These are phyloP conservation scores for Sandelia bainsii DNA, from an alignment of 2,797 vertebrate genomes.

Conservation along the genomic window DNA sequence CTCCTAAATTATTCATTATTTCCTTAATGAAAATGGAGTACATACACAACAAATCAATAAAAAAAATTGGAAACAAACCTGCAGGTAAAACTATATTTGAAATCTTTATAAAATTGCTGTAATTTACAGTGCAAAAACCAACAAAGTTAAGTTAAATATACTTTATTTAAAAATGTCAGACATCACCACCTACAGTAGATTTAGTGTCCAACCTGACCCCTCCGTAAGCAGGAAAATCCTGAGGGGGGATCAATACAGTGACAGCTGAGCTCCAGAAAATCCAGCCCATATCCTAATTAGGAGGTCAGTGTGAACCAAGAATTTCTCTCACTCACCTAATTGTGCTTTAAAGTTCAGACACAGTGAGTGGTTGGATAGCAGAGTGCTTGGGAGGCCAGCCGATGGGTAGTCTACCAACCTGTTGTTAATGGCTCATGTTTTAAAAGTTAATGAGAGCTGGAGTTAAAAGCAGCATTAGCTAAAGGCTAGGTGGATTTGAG, in stretches of 20 bases:
- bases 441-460: slow-evolving; percentile 86
- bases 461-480: slow-evolving; percentile 87
- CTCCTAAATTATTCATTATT: slow-evolving; percentile 76
- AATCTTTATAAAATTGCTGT: not conserved
- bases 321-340: slow-evolving; percentile 72
- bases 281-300: slow-evolving; percentile 81
- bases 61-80: slow-evolving; percentile 25
- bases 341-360: slow-evolving; percentile 79
- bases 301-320: slow-evolving; percentile 64
- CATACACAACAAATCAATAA: slow-evolving; percentile 66
- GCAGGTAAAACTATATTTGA: slow-evolving; percentile 12
- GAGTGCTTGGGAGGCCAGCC: slow-evolving; percentile 70
- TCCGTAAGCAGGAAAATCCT: slow-evolving; percentile 56
- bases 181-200: slow-evolving; percentile 27
- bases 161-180: slow-evolving; percentile 42
- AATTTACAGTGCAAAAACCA: slow-evolving; percentile 7
- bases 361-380: slow-evolving; percentile 65
- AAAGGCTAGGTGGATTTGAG: slow-evolving; percentile 83
- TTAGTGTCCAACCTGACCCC: slow-evolving; percentile 53
- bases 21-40: slow-evolving; percentile 65
- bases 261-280: slow-evolving; percentile 78
- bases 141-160: slow-evolving; percentile 10
- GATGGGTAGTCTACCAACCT: slow-evolving; percentile 82
- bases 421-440: slow-evolving; percentile 85
- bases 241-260: slow-evolving; percentile 79